A percentile compares a stretch with the other conserved stretches of the same genome.
Conservation (phyloP, 1,140 invertebrate genomes). For the Drosophila novamexicana region DNA sequence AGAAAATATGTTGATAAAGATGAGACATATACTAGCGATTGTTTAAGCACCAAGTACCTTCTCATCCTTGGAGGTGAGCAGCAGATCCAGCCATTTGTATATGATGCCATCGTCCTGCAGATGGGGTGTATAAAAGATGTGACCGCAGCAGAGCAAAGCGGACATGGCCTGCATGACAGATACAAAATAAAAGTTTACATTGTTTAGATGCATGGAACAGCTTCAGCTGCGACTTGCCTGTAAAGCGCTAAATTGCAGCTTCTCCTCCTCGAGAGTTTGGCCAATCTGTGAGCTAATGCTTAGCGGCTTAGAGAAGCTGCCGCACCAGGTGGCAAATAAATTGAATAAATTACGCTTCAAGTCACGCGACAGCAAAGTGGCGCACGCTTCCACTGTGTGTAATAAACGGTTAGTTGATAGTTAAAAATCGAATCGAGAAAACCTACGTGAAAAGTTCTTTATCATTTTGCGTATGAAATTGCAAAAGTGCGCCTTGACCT, state of each 20-base stretch:
- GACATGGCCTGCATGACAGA: conserved; percentile 93
- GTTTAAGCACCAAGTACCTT: conserved; percentile 87
- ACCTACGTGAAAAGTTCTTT: conserved; percentile 94
- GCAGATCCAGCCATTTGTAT: conserved; percentile 96
- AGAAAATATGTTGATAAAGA: conserved; percentile 1
- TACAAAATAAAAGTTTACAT: not conserved
- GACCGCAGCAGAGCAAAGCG: conserved; percentile 96
- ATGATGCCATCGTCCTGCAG: conserved; percentile 95
- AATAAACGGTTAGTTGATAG: conserved; percentile 16
- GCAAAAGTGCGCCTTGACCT: conserved; percentile 97
- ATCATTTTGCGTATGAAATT: conserved; percentile 97
- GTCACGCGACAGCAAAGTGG: conserved; percentile 93
- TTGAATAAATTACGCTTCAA: conserved; percentile 94
- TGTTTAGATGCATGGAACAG: not conserved
- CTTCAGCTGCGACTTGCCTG: conserved; percentile 87
- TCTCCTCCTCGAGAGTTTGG: conserved; percentile 86
- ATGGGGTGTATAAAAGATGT: conserved; percentile 94
- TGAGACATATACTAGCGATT: not conserved
- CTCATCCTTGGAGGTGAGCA: conserved; percentile 94
- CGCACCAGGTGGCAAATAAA: conserved; percentile 97
- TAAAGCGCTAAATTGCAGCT: conserved; percentile 89
- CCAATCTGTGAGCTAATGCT: conserved; percentile 80
- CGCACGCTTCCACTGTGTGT: conserved; percentile 93
- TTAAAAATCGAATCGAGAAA: not conserved
- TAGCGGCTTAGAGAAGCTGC: conserved; percentile 89